Conservation (phyloP, 2,113 vertebrate species). For the Macquaria australasica region DNA sequence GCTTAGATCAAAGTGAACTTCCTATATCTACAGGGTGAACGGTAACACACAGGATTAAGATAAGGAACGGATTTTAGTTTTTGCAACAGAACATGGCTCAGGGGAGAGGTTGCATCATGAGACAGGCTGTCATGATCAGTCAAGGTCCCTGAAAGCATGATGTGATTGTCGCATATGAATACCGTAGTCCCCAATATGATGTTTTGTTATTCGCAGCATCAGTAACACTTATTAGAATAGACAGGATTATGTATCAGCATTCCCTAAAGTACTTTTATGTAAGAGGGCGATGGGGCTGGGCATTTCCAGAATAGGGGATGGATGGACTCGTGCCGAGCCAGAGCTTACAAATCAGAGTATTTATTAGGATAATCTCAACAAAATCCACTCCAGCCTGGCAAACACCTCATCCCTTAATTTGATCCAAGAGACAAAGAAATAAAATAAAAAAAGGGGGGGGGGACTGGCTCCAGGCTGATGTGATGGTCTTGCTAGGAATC, state of each 20-base stretch:
- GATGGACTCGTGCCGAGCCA: constrained; percentile 14
- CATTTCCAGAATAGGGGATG: constrained; percentile 45
- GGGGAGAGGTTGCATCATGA: constrained; percentile 8
- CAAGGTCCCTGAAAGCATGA: background rate
- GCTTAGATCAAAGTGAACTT: constrained; percentile 1
- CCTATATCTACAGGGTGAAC: background rate
- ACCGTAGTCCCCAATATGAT: background rate
- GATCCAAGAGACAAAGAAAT: constrained; percentile 13
- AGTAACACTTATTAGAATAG: constrained; percentile 29
- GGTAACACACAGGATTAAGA: constrained; percentile 3
- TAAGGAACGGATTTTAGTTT: background rate
- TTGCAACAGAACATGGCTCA: background rate
- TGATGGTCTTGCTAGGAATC: background rate
- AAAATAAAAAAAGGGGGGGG: too few relatives aligned
- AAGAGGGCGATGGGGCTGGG: constrained; percentile 54
- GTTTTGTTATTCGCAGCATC: constrained; percentile 16
- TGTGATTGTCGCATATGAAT: constrained; percentile 1
- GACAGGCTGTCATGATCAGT: constrained; percentile 6
- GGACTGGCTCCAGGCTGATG: background rate
- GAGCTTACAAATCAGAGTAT: constrained; percentile 46
- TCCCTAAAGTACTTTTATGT: constrained; percentile 53
- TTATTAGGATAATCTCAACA: constrained; percentile 64
- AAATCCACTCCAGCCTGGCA: constrained; percentile 46
- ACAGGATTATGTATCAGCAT: constrained; percentile 43
- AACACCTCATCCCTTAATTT: constrained; percentile 22